Percentiles rank a stretch among this genome's conserved stretches.
Conservation (phyloP, 2,888 invertebrate genomes). For the Pegoplata infirma region DNA sequence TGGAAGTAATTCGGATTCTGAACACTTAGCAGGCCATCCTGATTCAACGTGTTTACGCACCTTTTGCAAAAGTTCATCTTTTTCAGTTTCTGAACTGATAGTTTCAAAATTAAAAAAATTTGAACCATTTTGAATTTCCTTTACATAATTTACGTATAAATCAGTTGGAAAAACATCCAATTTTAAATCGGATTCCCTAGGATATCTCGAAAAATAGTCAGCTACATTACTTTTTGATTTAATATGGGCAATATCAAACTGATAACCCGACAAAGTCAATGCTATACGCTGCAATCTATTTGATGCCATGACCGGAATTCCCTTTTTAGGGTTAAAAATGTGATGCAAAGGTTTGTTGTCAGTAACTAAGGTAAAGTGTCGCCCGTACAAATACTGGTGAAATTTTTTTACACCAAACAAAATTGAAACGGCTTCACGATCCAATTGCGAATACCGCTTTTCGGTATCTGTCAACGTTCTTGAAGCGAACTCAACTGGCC, state of each 20-base stretch:
- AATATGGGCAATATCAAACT: conserved; percentile 64
- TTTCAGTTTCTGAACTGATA: neutral
- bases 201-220: too few relatives aligned
- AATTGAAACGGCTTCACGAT: conserved; percentile 68
- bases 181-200: neutral
- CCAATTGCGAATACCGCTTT: conserved; percentile 68
- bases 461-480: conserved; percentile 68
- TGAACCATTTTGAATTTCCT: neutral
- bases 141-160: conserved; percentile 14
- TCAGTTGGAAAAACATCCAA: conserved; percentile 3
- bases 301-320: conserved; percentile 68
- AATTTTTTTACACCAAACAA: conserved; percentile 73
- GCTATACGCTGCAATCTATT: conserved; percentile 64
- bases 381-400: conserved; percentile 40
- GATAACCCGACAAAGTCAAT: conserved; percentile 62
- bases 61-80: neutral
- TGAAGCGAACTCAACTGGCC: conserved; percentile 73
- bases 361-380: conserved; percentile 43
- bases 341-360: conserved; percentile 41
- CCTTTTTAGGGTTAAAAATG: conserved; percentile 46
- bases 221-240: too few relatives aligned
- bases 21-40: conserved; percentile 2
- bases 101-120: conserved; percentile 9
- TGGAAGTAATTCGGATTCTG: neutral
- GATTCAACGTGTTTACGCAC: neutral